phyloP scores from a whole-genome alignment of 2,113 vertebrate genomes.

The Leptocoma aspasia region DNA sequence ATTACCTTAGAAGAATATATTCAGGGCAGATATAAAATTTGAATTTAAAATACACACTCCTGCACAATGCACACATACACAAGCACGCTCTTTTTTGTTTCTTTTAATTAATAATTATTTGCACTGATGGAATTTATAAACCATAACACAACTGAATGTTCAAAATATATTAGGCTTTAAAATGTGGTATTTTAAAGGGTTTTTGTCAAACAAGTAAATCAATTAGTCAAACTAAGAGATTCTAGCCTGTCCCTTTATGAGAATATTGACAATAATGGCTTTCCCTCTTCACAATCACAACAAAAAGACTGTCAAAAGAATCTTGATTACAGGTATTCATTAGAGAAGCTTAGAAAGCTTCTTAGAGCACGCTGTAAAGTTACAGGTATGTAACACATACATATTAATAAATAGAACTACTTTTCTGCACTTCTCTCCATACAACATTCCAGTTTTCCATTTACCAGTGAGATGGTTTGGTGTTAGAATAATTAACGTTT shows the following conservation, averaged over 20 bases:
- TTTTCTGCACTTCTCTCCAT: background rate
- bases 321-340: background rate
- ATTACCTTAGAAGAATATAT: background rate
- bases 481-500: background rate
- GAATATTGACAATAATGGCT: background rate
- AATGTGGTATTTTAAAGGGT: background rate
- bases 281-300: background rate
- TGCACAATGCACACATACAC: background rate
- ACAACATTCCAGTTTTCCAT: background rate
- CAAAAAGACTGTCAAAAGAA: background rate
- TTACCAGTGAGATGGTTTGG: background rate
- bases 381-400: background rate
- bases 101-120: background rate
- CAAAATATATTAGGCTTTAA: background rate
- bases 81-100: background rate
- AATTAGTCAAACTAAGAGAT: background rate
- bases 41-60: background rate
- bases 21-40: background rate
- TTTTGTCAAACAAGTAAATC: background rate
- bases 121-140: background rate
- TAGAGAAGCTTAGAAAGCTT: background rate
- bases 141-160: background rate
- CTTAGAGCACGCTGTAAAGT: background rate
- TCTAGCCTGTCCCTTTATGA: background rate
- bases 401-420: background rate